Evolutionary conservation across 2,113 vertebrate genomes (phyloP).

Genomic region (Castor canadensis): DNA sequence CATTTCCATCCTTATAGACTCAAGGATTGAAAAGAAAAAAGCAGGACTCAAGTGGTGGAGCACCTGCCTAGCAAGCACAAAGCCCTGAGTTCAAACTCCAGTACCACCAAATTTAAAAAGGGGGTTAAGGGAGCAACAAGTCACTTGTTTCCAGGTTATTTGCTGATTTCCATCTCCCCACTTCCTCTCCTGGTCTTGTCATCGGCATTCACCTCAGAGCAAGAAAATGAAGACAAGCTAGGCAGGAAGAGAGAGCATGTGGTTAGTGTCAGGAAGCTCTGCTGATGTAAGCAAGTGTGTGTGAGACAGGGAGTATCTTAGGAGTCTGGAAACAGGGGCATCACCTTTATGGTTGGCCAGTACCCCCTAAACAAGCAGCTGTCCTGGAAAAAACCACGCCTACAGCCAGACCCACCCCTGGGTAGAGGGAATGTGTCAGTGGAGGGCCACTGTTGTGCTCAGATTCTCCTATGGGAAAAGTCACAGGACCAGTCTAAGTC

Average conservation of each 20-base stretch:
- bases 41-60: background rate
- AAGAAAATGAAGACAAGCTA: background rate
- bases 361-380: background rate
- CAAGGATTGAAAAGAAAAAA: background rate
- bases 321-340: background rate
- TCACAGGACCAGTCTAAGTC: no score
- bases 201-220: background rate
- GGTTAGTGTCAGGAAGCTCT: background rate
- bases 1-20: background rate
- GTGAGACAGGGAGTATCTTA: background rate
- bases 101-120: no score
- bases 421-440: background rate
- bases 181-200: background rate
- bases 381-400: background rate
- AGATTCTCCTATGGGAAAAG: background rate
- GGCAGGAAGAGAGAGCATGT: background rate
- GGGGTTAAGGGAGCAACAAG: no score
- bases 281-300: background rate
- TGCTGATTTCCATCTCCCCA: no score
- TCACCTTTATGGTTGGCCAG: background rate
- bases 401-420: background rate
- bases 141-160: background rate
- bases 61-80: no score
- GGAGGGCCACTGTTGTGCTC: rapidly evolving
- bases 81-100: no score